Evolutionary conservation across 2,888 invertebrate genomes (phyloP), one percentile per base, ranked within the genome.

Genomic region (Pandemis heparana): DNA sequence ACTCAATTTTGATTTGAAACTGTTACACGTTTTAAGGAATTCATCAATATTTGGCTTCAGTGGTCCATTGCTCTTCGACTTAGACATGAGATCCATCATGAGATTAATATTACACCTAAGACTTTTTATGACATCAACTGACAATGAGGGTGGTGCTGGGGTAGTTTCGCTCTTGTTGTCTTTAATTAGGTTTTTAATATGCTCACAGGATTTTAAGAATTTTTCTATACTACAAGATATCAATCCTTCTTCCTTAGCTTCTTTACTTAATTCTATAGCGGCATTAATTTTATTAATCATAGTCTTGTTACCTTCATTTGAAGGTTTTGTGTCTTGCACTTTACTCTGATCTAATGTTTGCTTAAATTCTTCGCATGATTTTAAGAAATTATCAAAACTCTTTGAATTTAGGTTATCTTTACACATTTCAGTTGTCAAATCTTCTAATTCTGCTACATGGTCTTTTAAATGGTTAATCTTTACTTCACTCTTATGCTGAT

Each of bases 201-300:
- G 74, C 72, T 84, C 77, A 75, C 87, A 87, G n/a, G 79, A 77
- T 75, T 78, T 76, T 14, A 88, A 81, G 41, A 87, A 84, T 8
- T 80, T 72, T 18, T 86, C 83, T 43, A 84, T 69, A 48, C 81
- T 85, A 0, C 77, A 77, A 0, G 80, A 74, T 32, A 85, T 72
- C 6, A 85, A 66, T 10, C 85, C 83, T 64, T 77, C 78, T 16
- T 80, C 62, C 76, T 83, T 82, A 2, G 81, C 82, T 77, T 81
- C 77, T 70, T 77, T 80, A 39, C 82, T 82, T 14, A 85, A 61
- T 43, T 76, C 71, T 66, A 86, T 81, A 5, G 83, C 81, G 46
- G 81, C 75, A 53, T 84, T 77, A 38, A 86, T 79, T 56, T 85
- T 80, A 38, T 63, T 75, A 1, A 79, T 70, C 68, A 87, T 65